A percentile compares a stretch with the other conserved stretches of the same genome.
Conservation (phyloP, 2,113 vertebrate species). For the Chionodraco myersi region DNA sequence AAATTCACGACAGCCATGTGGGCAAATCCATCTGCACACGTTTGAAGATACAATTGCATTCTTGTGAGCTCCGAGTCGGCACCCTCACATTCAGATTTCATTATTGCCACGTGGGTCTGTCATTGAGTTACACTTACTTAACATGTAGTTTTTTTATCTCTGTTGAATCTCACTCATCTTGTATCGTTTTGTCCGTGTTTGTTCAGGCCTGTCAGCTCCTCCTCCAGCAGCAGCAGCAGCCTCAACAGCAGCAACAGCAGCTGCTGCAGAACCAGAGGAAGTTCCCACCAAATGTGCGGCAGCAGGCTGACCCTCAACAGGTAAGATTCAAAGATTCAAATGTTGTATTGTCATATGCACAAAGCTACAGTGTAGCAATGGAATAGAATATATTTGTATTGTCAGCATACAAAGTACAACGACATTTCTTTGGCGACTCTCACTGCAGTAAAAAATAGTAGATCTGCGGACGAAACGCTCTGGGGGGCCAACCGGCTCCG, state of each 20-base stretch:
- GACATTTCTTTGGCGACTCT: too few relatives aligned
- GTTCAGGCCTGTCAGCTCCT: slow-evolving; percentile 95
- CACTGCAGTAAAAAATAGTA: too few relatives aligned
- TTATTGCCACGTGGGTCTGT: not conserved
- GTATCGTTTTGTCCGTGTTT: slow-evolving; percentile 12
- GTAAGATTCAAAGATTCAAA: slow-evolving; percentile 68
- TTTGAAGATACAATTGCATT: not conserved
- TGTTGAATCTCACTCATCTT: slow-evolving; percentile 1
- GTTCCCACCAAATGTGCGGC: slow-evolving; percentile 93
- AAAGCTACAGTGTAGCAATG: too few relatives aligned
- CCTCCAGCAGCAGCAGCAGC: slow-evolving; percentile 86
- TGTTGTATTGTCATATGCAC: too few relatives aligned
- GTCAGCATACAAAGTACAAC: too few relatives aligned
- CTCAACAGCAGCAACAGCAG: slow-evolving; percentile 87
- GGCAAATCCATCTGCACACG: too few relatives aligned
- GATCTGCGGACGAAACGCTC: too few relatives aligned
- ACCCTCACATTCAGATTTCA: too few relatives aligned
- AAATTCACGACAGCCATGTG: too few relatives aligned
- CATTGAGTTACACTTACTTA: not conserved
- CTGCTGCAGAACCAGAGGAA: slow-evolving; percentile 98
- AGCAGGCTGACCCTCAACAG: slow-evolving; percentile 95
- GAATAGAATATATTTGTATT: too few relatives aligned
- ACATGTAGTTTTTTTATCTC: not conserved
- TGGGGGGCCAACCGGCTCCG: too few relatives aligned
- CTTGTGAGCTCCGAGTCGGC: too few relatives aligned